A percentile compares a stretch with the other conserved stretches of the same genome.
Evolutionary conservation across 2,888 invertebrate species (phyloP).

Genomic region (Allolobophora icterica): DNA sequence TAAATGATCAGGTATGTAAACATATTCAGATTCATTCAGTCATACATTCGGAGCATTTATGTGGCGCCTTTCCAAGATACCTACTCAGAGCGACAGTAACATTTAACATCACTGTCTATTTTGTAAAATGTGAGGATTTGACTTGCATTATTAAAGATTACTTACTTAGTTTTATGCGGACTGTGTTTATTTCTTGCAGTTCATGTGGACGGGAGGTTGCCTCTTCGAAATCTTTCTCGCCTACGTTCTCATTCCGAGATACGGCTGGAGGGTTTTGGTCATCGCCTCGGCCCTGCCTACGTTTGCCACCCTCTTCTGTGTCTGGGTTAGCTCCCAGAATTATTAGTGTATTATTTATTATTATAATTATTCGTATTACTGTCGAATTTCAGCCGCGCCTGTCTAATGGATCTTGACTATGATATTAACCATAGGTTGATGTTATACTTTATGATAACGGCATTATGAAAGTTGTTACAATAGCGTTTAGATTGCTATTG

Average conservation of each 20-base stretch:
- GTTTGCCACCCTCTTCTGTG: constrained; percentile 52
- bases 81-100: too few species aligned
- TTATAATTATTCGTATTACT: neutral
- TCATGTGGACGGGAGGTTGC: constrained; percentile 62
- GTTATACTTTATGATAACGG: neutral
- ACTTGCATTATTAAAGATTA: too few species aligned
- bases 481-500: neutral
- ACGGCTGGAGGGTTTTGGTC: constrained; percentile 62
- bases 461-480: neutral
- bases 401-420: neutral
- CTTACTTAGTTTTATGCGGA: neutral
- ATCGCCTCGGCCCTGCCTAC: constrained; percentile 60
- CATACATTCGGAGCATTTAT: too few species aligned
- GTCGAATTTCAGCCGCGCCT: neutral
- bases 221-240: constrained; percentile 62
- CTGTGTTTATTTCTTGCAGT: constrained; percentile 51
- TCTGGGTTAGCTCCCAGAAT: constrained; percentile 54
- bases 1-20: too few species aligned
- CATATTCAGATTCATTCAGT: too few species aligned
- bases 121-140: too few species aligned
- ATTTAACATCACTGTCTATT: too few species aligned
- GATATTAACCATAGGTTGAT: neutral
- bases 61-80: too few species aligned
- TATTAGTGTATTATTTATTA: constrained; percentile 39
- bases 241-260: constrained; percentile 55